Evolutionary conservation across 2,113 vertebrate species (phyloP), one percentile per base, ranked within the genome.

Genomic region (Polypterus senegalus): DNA sequence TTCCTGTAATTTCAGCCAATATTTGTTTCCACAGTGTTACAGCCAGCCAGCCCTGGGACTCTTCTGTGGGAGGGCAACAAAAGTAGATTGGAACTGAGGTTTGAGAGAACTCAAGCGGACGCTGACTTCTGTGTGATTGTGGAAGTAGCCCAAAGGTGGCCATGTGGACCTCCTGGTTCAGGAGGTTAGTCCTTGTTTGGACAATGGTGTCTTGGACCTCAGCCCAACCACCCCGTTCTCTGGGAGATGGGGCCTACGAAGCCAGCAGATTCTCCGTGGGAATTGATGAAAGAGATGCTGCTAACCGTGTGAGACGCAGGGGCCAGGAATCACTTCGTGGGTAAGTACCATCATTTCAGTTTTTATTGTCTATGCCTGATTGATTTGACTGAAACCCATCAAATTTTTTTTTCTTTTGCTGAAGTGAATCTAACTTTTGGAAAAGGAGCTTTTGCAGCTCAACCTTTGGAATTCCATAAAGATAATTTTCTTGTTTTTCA

Each of bases 261-360:
- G 78, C 79, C 0, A 89, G 83, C 67, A 84, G 86, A 65, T 86
- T 90, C 61, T 76, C 73, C 2, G 70, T 76, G 11, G 72, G 73
- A 64, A 73, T 73, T 7, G 91, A 92, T 67, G 84, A 85, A 56
- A 74, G 84, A 66, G 83, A 84, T 61, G 68, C 74, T 9, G 72
- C 67, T 1, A 83, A 76, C 71, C 78, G 85, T 56, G 89, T 93
- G 65, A 83, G 84, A 49, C 87, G 93, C 60, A 82, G 87, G 60
- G 90, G 92, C 70, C 90, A 89, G 49, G 86, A 88, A 69, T 76
- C 88, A 10, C 73, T 96, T 67, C 87, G 91, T 77, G 91, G 93
- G 93, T 97, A 83, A 9, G 89, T 74, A 27, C 27, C 27, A 27
- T 27, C 27, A 27, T 27, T 27, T 27, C 27, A 27, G 1, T 27